Conservation (phyloP, 2,797 vertebrate genomes). For the Sardinella longiceps region DNA sequence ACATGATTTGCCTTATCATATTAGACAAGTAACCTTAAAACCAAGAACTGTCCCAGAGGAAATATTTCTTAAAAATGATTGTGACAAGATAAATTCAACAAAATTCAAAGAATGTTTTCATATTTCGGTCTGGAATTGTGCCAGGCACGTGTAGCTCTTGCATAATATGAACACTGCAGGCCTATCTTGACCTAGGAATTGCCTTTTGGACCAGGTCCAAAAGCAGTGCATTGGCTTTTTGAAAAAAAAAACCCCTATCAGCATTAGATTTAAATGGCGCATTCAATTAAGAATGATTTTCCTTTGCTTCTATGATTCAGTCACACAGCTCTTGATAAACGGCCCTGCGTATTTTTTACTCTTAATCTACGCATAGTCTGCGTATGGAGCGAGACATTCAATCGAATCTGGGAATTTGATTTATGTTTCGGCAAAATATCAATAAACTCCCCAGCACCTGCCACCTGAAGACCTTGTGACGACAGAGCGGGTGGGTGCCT, state of each 20-base stretch:
- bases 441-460: background rate
- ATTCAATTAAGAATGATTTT: no score
- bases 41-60: no score
- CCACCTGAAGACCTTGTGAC: constrained; percentile 57
- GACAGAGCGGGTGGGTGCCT: constrained; percentile 47
- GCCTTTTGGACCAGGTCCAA: background rate
- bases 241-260: background rate
- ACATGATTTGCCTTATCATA: no score
- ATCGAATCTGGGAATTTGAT: background rate
- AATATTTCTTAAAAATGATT: no score
- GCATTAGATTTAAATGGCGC: background rate
- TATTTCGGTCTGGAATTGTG: background rate
- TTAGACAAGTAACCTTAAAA: no score
- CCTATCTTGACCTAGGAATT: background rate
- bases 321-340: no score
- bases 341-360: background rate
- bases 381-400: background rate
- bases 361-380: background rate
- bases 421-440: background rate
- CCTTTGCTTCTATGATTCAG: no score
- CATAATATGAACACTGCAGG: background rate
- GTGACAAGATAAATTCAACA: no score
- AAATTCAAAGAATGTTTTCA: background rate
- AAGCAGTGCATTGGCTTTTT: background rate
- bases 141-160: background rate